Evolutionary conservation across 1,140 invertebrate species (phyloP).

Genomic region (Magallana gigas): DNA sequence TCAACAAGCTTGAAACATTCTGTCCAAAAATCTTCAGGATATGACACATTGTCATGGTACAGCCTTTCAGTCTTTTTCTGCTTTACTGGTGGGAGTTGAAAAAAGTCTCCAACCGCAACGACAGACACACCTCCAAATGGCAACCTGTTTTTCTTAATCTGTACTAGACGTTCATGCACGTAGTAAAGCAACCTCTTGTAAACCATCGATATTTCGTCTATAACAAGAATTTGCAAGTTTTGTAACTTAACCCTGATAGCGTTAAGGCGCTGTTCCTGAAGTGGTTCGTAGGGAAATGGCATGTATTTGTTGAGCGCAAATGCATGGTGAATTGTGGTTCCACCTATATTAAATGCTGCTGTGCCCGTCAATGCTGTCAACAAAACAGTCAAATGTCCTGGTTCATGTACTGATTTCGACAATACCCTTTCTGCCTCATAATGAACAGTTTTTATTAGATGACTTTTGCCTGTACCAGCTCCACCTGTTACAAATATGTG

Average conservation of each 20-base stretch:
- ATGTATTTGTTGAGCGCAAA: constrained; percentile 23
- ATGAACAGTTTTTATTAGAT: not conserved
- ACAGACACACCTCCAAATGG: constrained; percentile 10
- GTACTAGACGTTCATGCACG: constrained; percentile 46
- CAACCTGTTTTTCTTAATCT: constrained; percentile 24
- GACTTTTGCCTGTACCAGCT: not conserved
- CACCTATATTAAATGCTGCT: constrained; percentile 40
- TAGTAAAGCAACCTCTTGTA: constrained; percentile 47
- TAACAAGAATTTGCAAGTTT: constrained; percentile 36
- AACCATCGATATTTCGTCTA: not conserved
- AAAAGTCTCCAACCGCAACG: too few relatives aligned
- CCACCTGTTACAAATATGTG: constrained; percentile 54
- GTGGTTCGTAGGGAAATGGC: constrained; percentile 27
- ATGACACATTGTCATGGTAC: not conserved
- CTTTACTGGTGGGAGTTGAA: constrained; percentile 42
- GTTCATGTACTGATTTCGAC: not conserved
- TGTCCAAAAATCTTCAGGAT: constrained; percentile 42
- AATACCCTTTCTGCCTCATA: constrained; percentile 51
- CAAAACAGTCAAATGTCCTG: constrained; percentile 33
- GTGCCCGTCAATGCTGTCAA: constrained; percentile 20
- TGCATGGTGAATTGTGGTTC: constrained; percentile 46
- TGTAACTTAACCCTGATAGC: constrained; percentile 24
- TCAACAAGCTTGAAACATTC: not conserved
- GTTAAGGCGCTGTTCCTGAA: constrained; percentile 38
- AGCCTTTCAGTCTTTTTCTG: not conserved